Conservation (phyloP, 2,113 vertebrate species). For the Microcebus jonahi region DNA sequence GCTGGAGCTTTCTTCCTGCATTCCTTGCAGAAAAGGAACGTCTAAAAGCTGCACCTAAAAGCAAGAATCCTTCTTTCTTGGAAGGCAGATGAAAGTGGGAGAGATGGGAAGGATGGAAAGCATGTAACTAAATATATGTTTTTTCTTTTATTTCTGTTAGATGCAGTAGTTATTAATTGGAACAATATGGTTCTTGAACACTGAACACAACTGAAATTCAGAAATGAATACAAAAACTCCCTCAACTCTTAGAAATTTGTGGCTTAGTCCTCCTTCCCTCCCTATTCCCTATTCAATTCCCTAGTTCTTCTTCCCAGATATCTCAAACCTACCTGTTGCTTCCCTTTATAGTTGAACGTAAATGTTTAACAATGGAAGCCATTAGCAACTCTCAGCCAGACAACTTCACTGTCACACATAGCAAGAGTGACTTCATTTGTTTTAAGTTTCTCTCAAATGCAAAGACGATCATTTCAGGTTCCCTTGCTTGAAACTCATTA, state of each 20-base stretch:
- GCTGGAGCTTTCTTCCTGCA: neutral
- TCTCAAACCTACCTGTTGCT: neutral
- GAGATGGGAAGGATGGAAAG: neutral
- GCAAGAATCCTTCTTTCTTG: neutral
- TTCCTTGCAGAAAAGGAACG: neutral
- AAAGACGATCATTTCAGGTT: neutral
- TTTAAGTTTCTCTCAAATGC: neutral
- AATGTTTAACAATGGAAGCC: neutral
- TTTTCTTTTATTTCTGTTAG: neutral
- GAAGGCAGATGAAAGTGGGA: neutral
- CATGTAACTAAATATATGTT: neutral
- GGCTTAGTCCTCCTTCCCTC: neutral
- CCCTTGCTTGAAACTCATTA: neutral
- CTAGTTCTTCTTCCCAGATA: neutral
- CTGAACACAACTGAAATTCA: neutral
- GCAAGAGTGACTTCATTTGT: neutral
- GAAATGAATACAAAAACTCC: neutral
- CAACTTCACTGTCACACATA: neutral
- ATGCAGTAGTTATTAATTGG: neutral
- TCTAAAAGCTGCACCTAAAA: neutral
- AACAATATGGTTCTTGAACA: neutral
- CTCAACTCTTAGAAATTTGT: neutral
- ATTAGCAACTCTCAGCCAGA: neutral
- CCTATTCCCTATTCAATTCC: neutral
- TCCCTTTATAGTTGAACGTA: neutral